A percentile compares a stretch with the other conserved stretches of the same genome.
These are phyloP conservation scores for Linnaemya tessellans DNA, from an alignment of 2,888 invertebrate genomes.

Conservation along the genomic window DNA sequence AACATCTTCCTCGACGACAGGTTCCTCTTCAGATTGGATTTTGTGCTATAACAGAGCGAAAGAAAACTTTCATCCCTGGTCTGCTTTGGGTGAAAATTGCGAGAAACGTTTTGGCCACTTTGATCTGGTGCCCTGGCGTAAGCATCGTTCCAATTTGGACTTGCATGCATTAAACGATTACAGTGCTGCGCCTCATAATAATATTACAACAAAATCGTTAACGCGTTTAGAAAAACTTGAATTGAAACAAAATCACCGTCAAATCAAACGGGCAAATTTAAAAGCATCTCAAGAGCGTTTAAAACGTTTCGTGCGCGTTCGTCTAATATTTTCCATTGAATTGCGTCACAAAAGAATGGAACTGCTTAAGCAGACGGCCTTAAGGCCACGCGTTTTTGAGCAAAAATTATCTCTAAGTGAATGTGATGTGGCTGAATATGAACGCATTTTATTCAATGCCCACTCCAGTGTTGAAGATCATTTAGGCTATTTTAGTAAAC, in stretches of 20 bases:
- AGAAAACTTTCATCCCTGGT: slow-evolving; percentile 82
- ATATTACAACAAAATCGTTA: slow-evolving; percentile 74
- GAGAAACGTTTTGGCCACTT: slow-evolving; percentile 80
- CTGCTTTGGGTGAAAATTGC: slow-evolving; percentile 71
- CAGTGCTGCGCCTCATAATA: slow-evolving; percentile 65
- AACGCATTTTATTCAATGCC: slow-evolving; percentile 78
- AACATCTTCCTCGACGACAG: slow-evolving; percentile 7
- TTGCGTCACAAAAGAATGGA: slow-evolving; percentile 84
- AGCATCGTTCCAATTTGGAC: slow-evolving; percentile 78
- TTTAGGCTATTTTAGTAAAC: slow-evolving; percentile 81
- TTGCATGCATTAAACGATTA: slow-evolving; percentile 77
- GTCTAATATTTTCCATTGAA: slow-evolving; percentile 87
- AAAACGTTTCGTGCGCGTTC: slow-evolving; percentile 86
- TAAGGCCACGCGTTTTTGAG: slow-evolving; percentile 80
- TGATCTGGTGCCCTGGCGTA: slow-evolving; percentile 83
- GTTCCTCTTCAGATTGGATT: slow-evolving; percentile 80
- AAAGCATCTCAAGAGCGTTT: slow-evolving; percentile 75
- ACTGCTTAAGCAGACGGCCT: slow-evolving; percentile 78
- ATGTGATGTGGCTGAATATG: slow-evolving; percentile 78
- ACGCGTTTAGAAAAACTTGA: slow-evolving; percentile 80
- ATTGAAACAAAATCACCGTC: slow-evolving; percentile 80
- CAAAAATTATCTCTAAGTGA: slow-evolving; percentile 77
- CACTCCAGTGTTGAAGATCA: slow-evolving; percentile 79
- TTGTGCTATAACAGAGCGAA: slow-evolving; percentile 78
- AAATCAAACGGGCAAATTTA: slow-evolving; percentile 80